These are phyloP conservation scores for Exocentrus adspersus DNA, from an alignment of 2,888 invertebrate species.

Conservation along the genomic window DNA sequence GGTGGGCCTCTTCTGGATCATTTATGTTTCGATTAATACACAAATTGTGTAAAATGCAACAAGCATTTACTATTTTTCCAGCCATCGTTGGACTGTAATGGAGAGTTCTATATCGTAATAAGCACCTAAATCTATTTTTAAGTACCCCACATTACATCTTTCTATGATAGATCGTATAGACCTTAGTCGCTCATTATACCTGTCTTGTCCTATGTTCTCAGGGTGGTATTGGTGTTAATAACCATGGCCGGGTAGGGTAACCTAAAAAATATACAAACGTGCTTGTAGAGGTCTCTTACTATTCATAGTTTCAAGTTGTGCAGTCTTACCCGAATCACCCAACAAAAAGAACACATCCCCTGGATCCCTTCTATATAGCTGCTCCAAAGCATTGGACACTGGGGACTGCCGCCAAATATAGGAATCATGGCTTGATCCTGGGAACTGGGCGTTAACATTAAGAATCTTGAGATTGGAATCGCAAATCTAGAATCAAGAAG, in stretches of 20 bases:
- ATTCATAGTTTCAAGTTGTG: not conserved
- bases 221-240: not conserved
- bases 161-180: not conserved
- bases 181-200: not conserved
- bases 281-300: too few species aligned
- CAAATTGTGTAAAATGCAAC: constrained; percentile 13
- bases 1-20: too few species aligned
- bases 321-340: not conserved
- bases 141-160: not conserved
- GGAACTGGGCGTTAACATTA: constrained; percentile 27
- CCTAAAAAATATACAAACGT: not conserved
- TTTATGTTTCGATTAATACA: too few species aligned
- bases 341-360: not conserved
- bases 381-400: too few species aligned
- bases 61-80: constrained; percentile 4
- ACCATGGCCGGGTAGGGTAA: not conserved
- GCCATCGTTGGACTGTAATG: constrained; percentile 3
- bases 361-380: not conserved
- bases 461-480: constrained; percentile 26
- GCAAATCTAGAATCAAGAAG: constrained; percentile 18
- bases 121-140: constrained; percentile 9
- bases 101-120: constrained; percentile 7
- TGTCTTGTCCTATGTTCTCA: too few species aligned
- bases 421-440: constrained; percentile 28
- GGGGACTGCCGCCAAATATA: constrained; percentile 21